phyloP scores from a whole-genome alignment of 1,140 invertebrate species.

The Linepithema humile region DNA sequence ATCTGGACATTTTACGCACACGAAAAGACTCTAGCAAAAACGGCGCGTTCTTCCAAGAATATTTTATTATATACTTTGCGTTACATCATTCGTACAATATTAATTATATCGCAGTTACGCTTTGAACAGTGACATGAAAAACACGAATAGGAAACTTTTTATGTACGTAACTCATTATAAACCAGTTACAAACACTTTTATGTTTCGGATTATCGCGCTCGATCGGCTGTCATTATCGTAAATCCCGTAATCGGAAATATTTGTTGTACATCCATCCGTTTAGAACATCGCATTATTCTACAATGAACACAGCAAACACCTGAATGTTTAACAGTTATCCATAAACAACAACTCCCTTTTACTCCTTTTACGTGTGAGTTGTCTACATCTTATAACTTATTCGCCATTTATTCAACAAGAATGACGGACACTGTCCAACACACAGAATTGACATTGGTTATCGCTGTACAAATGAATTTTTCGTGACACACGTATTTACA shows the following conservation, averaged over 20 bases:
- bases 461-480: slow-evolving; percentile 9
- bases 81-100: slow-evolving; percentile 55
- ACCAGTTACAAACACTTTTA: slow-evolving; percentile 25
- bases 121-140: slow-evolving; percentile 24
- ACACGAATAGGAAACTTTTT: slow-evolving; percentile 34
- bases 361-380: neutral
- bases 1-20: too few species aligned
- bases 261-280: slow-evolving; percentile 3
- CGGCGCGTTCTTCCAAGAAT: slow-evolving; percentile 58
- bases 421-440: neutral
- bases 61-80: slow-evolving; percentile 61
- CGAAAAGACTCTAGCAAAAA: neutral
- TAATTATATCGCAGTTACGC: slow-evolving; percentile 35
- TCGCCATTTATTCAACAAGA: neutral
- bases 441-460: slow-evolving; percentile 3
- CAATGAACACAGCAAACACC: slow-evolving; percentile 43
- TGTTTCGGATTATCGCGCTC: neutral
- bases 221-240: neutral
- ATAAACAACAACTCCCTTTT: slow-evolving; percentile 12
- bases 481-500: neutral
- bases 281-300: slow-evolving; percentile 29
- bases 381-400: neutral
- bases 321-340: slow-evolving; percentile 41
- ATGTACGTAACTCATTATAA: slow-evolving; percentile 15
- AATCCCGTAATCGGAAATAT: slow-evolving; percentile 9